Base-by-base conservation (phyloP, 2,888 invertebrate genomes). In the Galeruca laticollis region DNA sequence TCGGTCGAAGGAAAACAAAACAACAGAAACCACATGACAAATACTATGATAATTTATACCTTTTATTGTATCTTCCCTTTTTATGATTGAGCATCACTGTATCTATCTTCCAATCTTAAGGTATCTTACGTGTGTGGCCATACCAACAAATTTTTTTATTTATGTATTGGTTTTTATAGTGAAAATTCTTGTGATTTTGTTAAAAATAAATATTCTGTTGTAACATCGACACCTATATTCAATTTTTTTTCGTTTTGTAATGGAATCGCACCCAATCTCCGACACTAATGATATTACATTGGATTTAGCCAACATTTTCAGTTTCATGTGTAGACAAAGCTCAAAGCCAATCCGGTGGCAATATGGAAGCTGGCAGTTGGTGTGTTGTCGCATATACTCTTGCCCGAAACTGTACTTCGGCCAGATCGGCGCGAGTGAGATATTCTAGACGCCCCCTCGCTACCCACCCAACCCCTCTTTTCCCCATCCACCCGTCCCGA, bases 391-490 rank as follows among this genome's bases (percentile, higher is more conserved):
- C 81, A 79, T 77, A 77, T 77, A 79, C 81, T 81, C 78, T 82
- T 81, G 78, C 21, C 73, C 77, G 75, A 69, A 72, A 73, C 82
- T 81, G 82, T 82, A 82, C 81, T 59, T 69, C 75, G 79, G 76
- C 79, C 79, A 78, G 80, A 80, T 79, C 81, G 81, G 78, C 80
- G 80, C 77, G 80, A 79, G 81, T 79, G 81, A 79, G 78, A 79
- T 80, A 80, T 80, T 80, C 79, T 77, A 77, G 75, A 73, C 79
- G 76, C 79, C 77, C 77, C 75, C 75, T 56, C 64, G 56, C 64
- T 49, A 47, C 62, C 70, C 68, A 64, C 60, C 52, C 56, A 18
- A 18, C 54, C 62, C 33, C 63, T 63, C 60, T 59, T 61, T 62
- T 61, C 43, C n/a, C 37, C 40, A 11, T 31, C 56, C 49, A 40